Evolutionary conservation across 92 coral and sea anemone genomes (phyloP), one percentile per base, ranked within the genome.

Genomic region (Parazoanthus atlanticus): DNA sequence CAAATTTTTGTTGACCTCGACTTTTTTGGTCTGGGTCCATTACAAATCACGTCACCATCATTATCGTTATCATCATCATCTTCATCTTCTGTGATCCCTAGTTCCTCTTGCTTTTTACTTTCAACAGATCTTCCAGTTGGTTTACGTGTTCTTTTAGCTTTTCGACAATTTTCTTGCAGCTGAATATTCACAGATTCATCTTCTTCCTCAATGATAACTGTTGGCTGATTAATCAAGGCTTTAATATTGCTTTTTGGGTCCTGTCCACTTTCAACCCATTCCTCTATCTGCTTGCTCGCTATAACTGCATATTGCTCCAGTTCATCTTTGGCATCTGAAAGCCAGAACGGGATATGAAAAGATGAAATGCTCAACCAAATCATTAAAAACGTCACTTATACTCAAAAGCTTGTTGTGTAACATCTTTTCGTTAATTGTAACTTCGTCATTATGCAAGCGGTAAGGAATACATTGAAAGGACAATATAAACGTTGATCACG

Each of bases 91-190:
- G 13, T 26, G 15, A 31, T 31, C 12, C 15, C 15, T 72, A 31
- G 17, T 72, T 72, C 76, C 13, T 26, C 76, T 72, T 72, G 76
- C 76, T 25, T 7, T 72, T 72, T 72, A 10, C 76, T 72, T 72
- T 72, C 76, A 72, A 72, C 32, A 72, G 17, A 11, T 28, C 43
- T 73, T n/a, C 34, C 34, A 73, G 78, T 73, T 73, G 78, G 78
- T 73, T 73, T 73, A 16, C 19, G 78, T 9, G 38, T 28, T 71
- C 33, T 29, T 31, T 71, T 71, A 1, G 8, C 40, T 36, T 73
- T 73, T 16, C 43, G 36, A 36, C 34, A 31, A 31, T 73, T 73
- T 36, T 73, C 78, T 73, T 26, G 41, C 46, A 73, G 36, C 43
- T 73, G 36, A 31, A 11, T 4, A 73, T 28, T 11, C 17, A 26